Evolutionary conservation across 2,797 vertebrate genomes (phyloP), one percentile per base, ranked within the genome.

Genomic region (Sebastes umbrosus): DNA sequence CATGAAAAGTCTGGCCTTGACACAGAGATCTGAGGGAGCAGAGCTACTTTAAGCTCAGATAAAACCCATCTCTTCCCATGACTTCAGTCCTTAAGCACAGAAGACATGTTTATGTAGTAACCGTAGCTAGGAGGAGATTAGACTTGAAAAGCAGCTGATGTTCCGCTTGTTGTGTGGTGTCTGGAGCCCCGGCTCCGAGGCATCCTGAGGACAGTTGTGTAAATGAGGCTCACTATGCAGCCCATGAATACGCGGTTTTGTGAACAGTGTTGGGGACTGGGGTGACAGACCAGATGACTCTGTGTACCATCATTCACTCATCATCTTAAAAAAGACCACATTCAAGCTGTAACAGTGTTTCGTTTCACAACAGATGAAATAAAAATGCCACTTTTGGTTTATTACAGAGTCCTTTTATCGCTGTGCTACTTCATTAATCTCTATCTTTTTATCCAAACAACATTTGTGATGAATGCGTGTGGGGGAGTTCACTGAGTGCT

Each of bases 91-190:
- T 90, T 68, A 82, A 87, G 86, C 83, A 58, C 54, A 84, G 87
- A 86, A 70, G 86, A 93, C 77, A 79, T 94, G 92, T 95, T 95
- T 94, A 92, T 90, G 86, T 88, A 87, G 93, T 89, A 91, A 93
- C 84, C 43, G 58, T 89, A 93, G 88, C 92, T 91, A 58, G 74
- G 85, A 91, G 80, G 82, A 87, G 90, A 91, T 93, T 88, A 90
- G 78, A 88, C 83, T 65, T 84, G 79, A 86, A 91, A 92, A 93
- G 88, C 81, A 84, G 80, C 82, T 85, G 82, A 92, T 84, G 80
- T 90, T 90, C 74, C 39, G 66, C 79, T 87, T 89, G 87, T 91
- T 90, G 90, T 88, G 82, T 83, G 76, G 71, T 80, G 87, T 92
- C 83, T 86, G 80, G 73, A 52, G 84, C 73, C 25, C 4, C 32